phyloP scores from a whole-genome alignment of 2,888 invertebrate genomes.

The Nowickia ferox region DNA sequence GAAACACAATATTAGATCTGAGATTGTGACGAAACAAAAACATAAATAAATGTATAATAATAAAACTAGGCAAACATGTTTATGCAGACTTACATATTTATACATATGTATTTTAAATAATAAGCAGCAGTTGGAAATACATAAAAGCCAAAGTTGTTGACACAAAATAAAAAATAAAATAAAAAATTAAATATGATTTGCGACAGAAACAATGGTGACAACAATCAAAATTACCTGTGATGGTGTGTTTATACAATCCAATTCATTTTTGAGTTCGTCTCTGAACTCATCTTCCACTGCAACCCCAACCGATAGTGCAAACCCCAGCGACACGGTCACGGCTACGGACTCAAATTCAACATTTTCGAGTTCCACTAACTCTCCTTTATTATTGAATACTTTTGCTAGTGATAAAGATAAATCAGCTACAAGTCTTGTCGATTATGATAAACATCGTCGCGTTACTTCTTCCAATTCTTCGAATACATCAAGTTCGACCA shows the following conservation, averaged over 20 bases:
- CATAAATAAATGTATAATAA: neutral
- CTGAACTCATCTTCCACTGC: constrained; percentile 55
- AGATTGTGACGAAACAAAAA: neutral
- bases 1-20: too few relatives aligned
- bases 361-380: constrained; percentile 35
- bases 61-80: constrained; percentile 35
- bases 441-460: constrained; percentile 46
- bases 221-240: constrained; percentile 83
- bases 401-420: constrained; percentile 68
- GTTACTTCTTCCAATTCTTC: constrained; percentile 53
- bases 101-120: constrained; percentile 2
- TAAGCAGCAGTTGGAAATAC: constrained; percentile 14
- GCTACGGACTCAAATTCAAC: constrained; percentile 62
- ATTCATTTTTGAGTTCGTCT: constrained; percentile 80
- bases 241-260: constrained; percentile 83
- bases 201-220: constrained; percentile 80
- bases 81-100: neutral
- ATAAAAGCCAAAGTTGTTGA: neutral
- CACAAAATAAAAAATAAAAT: constrained; percentile 43
- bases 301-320: constrained; percentile 45
- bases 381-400: constrained; percentile 4
- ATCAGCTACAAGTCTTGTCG: constrained; percentile 46
- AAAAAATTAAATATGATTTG: constrained; percentile 68
- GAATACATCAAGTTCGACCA: constrained; percentile 50
- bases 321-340: constrained; percentile 19